Evolutionary conservation across 2,888 invertebrate genomes (phyloP).

Genomic region (Noctua fimbriata): DNA sequence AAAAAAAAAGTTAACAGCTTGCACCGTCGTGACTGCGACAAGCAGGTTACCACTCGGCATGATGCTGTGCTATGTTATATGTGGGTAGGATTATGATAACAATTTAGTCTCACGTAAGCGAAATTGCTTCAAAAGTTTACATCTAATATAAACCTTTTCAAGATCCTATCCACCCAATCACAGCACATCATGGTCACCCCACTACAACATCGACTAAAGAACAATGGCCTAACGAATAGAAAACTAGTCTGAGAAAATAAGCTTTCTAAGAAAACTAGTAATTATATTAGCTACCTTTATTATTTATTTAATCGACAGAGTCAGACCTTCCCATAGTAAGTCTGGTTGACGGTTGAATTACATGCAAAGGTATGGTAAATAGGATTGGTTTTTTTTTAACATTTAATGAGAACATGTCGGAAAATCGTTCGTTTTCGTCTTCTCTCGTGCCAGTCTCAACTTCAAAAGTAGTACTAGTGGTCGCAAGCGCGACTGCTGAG

Average conservation of each 20-base stretch:
- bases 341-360: slow-evolving; percentile 5
- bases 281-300: slow-evolving; percentile 57
- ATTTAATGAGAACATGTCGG: no score
- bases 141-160: slow-evolving; percentile 10
- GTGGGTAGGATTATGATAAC: neutral
- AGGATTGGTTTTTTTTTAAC: no score
- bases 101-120: neutral
- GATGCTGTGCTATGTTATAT: neutral
- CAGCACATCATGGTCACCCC: slow-evolving; percentile 47
- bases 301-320: slow-evolving; percentile 64
- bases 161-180: slow-evolving; percentile 27
- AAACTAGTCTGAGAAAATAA: slow-evolving; percentile 69
- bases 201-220: slow-evolving; percentile 40
- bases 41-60: no score
- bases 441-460: neutral
- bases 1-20: no score
- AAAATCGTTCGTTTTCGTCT: neutral
- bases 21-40: no score
- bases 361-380: slow-evolving; percentile 20
- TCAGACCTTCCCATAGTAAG: slow-evolving; percentile 56
- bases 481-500: no score
- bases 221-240: slow-evolving; percentile 71
- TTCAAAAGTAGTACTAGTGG: no score
- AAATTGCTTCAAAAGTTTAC: no score
- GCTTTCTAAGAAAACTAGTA: slow-evolving; percentile 72